These are phyloP conservation scores for Ceuthmochares aereus DNA, from an alignment of 2,113 vertebrate genomes.

Conservation along the genomic window DNA sequence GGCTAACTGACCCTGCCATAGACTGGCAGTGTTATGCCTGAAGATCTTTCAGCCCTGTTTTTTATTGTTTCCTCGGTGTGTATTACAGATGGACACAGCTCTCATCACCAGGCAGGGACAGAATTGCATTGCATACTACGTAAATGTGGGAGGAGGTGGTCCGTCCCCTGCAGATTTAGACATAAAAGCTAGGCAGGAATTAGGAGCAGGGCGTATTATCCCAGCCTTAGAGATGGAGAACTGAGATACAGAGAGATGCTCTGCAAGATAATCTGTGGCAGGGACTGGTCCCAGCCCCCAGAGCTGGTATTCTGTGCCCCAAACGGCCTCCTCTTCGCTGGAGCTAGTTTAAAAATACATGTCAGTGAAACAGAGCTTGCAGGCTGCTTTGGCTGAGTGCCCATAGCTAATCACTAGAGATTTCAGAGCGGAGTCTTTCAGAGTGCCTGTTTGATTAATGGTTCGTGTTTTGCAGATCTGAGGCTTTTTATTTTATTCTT, in stretches of 20 bases:
- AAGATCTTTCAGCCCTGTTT: background rate
- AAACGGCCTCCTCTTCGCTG: background rate
- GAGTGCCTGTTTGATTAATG: conserved; percentile 15
- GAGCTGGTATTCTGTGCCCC: background rate
- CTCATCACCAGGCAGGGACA: background rate
- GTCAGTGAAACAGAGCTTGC: conserved; percentile 35
- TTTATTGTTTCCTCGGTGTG: background rate
- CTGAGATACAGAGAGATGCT: background rate
- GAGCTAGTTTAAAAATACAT: conserved; percentile 55
- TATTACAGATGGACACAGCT: background rate
- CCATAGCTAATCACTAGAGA: conserved; percentile 8
- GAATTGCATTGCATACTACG: fast-evolving
- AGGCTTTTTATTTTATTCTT: conserved; percentile 31
- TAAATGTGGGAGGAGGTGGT: background rate
- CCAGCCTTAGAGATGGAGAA: background rate
- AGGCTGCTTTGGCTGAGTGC: conserved; percentile 12
- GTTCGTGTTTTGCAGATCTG: conserved; percentile 15
- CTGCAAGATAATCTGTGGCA: background rate
- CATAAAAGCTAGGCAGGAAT: background rate
- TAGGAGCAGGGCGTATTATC: background rate
- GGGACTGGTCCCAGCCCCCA: background rate
- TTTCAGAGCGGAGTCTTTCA: background rate
- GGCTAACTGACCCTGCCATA: background rate
- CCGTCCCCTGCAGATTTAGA: background rate
- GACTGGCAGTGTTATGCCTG: background rate